Evolutionary conservation across 2,797 vertebrate species (phyloP), one percentile per base, ranked within the genome.

Genomic region (Galago senegalensis): DNA sequence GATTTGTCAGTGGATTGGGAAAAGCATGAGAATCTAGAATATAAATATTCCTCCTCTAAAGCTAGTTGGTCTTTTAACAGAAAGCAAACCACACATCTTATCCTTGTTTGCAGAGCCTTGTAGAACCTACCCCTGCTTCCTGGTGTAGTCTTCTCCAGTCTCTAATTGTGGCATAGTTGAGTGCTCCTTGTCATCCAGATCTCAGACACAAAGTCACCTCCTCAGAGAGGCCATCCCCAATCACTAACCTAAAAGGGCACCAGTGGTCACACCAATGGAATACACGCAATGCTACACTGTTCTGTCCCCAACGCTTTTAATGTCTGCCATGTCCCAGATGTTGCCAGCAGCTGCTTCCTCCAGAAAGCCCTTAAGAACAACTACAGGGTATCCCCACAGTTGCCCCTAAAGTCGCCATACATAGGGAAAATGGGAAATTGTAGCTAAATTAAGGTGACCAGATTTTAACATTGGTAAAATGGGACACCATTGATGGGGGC

Each of bases 321-420:
- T 29, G 56, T 92, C 40, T 49, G 40, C 27, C 53, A 21, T 1
- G 20, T 11, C 6, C 61, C 37, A 21, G 23, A 53, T 10, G 87
- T 67, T 11, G 7, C 46, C 31, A 2, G 12, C 20, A 3, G 12
- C 7, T 1, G 2, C 3, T 27, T 10, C 8, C 4, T 37, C 7
- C 18, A 31, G 53, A 60, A 31, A 87, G 69, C 21, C 13, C 53
- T 37, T 34, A 83, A 75, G 12, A 58, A 87, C 53, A 77, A 58
- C 65, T 49, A 56, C 46, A 49, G 46, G 46, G 46, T 49, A 49
- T 49, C 46, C 12, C 46, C 46, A 49, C 11, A 49, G 46, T 49
- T 12, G 46, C 40, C 40, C 40, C 40, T 43, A 43, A 43, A 43
- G 40, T 43, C 7, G 40, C 46, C 46, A 49, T 49, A 49, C 46